phyloP scores from a whole-genome alignment of 2,113 vertebrate species.

The Oreamnos americanus region DNA sequence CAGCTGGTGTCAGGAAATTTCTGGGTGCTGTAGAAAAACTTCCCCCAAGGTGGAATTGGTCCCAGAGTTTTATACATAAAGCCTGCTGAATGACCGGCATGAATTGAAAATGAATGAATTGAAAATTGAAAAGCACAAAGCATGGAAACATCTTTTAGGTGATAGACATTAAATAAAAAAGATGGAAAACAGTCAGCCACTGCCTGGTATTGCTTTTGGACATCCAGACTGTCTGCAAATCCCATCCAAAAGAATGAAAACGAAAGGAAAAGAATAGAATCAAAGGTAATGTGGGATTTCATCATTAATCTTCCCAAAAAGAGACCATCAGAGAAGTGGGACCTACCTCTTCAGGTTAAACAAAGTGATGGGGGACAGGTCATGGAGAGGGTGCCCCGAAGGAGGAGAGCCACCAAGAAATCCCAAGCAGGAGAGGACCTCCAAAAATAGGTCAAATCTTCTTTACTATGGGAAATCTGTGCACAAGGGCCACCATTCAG shows the following conservation, averaged over 20 bases:
- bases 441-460: background rate
- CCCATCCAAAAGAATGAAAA: background rate
- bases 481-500: background rate
- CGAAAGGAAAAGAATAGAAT: background rate
- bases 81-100: background rate
- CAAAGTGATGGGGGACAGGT: background rate
- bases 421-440: accelerated
- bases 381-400: background rate
- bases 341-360: background rate
- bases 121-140: background rate
- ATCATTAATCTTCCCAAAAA: background rate
- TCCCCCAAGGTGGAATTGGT: background rate
- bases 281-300: background rate
- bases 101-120: background rate
- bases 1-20: background rate
- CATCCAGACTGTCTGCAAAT: background rate
- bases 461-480: background rate
- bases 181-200: background rate
- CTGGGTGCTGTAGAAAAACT: background rate
- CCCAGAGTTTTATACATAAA: background rate
- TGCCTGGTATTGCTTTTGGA: too few relatives aligned
- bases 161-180: background rate
- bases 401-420: background rate
- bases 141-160: background rate
- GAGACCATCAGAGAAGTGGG: background rate